Conservation (phyloP, 1,140 invertebrate species). For the Brachionus rubens region DNA sequence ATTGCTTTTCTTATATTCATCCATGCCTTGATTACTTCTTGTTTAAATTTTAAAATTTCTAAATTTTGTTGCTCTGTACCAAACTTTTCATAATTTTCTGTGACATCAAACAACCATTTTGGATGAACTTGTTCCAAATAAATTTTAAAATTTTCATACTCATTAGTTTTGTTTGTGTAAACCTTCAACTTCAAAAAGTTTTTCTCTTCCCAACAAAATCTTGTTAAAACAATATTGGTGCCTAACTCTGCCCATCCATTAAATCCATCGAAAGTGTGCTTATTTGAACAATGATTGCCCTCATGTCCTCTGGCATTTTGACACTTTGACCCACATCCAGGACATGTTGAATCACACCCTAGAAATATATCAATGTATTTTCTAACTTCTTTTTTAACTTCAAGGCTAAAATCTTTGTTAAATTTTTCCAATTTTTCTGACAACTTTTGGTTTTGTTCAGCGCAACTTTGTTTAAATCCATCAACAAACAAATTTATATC, state of each 20-base stretch:
- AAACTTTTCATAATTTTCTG: not conserved
- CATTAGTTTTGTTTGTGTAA: not conserved
- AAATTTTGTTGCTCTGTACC: not conserved
- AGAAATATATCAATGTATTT: not conserved
- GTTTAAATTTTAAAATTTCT: not conserved
- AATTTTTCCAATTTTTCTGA: not conserved
- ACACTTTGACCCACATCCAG: not conserved
- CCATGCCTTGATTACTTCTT: not conserved
- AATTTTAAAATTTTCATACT: not conserved
- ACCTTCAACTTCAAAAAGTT: not conserved
- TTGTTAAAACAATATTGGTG: not conserved
- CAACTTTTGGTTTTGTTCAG: not conserved
- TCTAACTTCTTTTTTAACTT: not conserved
- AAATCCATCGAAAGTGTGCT: not conserved
- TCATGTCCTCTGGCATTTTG: not conserved
- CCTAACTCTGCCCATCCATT: not conserved
- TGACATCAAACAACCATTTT: not conserved
- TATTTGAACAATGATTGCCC: not conserved
- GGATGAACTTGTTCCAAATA: not conserved
- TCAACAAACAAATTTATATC: not conserved
- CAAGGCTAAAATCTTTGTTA: not conserved
- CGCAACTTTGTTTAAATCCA: not conserved
- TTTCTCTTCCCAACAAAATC: not conserved
- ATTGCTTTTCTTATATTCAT: not conserved
- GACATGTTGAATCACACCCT: not conserved